Base-by-base conservation (phyloP, 1,140 invertebrate genomes). In the Eriosoma lanigerum region DNA sequence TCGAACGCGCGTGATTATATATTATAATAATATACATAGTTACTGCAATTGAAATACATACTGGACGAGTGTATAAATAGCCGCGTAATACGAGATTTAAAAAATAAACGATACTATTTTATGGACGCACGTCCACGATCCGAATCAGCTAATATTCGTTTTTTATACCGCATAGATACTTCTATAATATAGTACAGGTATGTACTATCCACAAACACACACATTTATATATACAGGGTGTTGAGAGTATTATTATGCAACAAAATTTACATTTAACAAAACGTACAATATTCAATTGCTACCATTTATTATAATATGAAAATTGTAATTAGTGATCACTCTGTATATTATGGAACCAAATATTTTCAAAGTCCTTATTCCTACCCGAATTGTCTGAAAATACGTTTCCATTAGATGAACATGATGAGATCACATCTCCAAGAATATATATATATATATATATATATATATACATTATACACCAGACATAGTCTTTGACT, bases 1-100 rank as follows among this genome's bases (percentile, higher is more conserved):
- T 26, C 13, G 56, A 60, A 60, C 26, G 60, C 26, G 6, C 19
- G 60, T 9, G 32, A 38, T n/a, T n/a, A n/a, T n/a, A n/a, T n/a
- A n/a, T n/a, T n/a, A n/a, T n/a, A n/a, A n/a, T n/a, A n/a, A n/a
- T n/a, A n/a, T n/a, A n/a, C n/a, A n/a, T n/a, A n/a, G n/a, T n/a
- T n/a, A n/a, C n/a, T n/a, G n/a, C n/a, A n/a, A n/a, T n/a, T n/a
- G n/a, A n/a, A n/a, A n/a, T n/a, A n/a, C n/a, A n/a, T n/a, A n/a
- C n/a, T n/a, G n/a, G n/a, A n/a, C n/a, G n/a, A n/a, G n/a, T n/a
- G n/a, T n/a, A n/a, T n/a, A n/a, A n/a, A n/a, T n/a, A 15, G 17
- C 24, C 26, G 58, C 15, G 58, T n/a, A n/a, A 60, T 60, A 60
- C 21, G 58, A 24, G 58, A n/a, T 56, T 56, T 56, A n/a, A 56